A percentile compares a stretch with the other conserved stretches of the same genome.
Evolutionary conservation across 2,113 vertebrate species (phyloP).

Genomic region (Nannospalax galili): DNA sequence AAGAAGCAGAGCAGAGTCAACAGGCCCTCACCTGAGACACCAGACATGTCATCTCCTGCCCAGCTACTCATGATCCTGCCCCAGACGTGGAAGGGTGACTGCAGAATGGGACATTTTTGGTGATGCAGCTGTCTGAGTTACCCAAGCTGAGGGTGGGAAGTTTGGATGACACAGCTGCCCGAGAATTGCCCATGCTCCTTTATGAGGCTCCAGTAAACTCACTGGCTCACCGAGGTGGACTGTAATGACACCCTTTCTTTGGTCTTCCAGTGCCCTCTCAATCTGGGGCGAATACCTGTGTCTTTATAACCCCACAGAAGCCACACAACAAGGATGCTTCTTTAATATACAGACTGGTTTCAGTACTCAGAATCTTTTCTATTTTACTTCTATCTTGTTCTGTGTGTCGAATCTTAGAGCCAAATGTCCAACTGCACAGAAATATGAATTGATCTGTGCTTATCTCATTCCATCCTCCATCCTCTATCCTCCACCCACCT

Average conservation of each 20-base stretch:
- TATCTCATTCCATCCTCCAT: not conserved
- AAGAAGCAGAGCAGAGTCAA: not conserved
- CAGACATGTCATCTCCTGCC: not conserved
- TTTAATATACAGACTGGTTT: not conserved
- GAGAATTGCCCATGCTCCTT: not conserved
- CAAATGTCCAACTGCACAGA: not conserved
- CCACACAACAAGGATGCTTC: not conserved
- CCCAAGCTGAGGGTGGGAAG: not conserved
- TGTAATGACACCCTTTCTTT: not conserved
- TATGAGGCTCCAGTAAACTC: not conserved
- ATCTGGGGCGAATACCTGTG: not conserved
- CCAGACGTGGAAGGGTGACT: no score
- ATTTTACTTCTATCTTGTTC: slow-evolving; percentile 28
- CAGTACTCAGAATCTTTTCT: no score
- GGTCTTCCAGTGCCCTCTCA: not conserved
- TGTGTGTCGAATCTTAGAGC: not conserved
- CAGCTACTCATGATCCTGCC: not conserved
- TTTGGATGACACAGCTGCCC: not conserved
- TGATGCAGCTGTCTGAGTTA: not conserved
- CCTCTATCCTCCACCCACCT: not conserved
- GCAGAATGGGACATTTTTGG: not conserved
- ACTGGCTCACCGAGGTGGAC: not conserved
- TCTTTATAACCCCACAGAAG: not conserved
- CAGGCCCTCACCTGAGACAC: not conserved
- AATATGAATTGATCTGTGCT: not conserved